Conservation (phyloP, 35 echinoderm and acorn worm species). For the Acanthaster planci region DNA sequence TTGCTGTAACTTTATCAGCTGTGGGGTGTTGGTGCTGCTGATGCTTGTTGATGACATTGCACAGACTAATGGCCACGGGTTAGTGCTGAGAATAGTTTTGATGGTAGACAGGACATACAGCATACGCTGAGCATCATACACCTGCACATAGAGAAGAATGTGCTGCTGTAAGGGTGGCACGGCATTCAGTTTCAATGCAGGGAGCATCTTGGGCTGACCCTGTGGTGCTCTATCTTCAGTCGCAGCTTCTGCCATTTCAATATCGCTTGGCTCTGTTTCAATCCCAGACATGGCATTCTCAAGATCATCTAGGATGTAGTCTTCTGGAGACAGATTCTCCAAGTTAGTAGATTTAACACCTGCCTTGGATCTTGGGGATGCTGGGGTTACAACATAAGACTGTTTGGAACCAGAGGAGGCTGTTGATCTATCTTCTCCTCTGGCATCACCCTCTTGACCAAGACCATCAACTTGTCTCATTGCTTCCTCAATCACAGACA, state of each 20-base stretch:
- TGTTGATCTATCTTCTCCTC: background rate
- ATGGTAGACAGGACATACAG: constrained; percentile 83
- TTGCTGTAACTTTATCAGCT: constrained; percentile 92
- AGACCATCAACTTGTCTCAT: constrained; percentile 66
- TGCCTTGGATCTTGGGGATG: constrained; percentile 7
- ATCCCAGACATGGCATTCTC: constrained; percentile 85
- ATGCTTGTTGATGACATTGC: constrained; percentile 96
- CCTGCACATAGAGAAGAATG: constrained; percentile 89
- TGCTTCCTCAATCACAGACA: constrained; percentile 72
- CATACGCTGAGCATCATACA: constrained; percentile 85
- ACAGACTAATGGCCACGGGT: constrained; percentile 87
- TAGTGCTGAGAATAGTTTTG: constrained; percentile 73
- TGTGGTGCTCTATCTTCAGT: constrained; percentile 5
- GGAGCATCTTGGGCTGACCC: constrained; percentile 52
- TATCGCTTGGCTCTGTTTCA: constrained; percentile 62
- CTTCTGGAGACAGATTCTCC: constrained; percentile 55
- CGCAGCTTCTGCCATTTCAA: background rate
- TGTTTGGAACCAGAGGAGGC: background rate
- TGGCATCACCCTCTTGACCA: background rate
- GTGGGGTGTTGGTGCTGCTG: constrained; percentile 97
- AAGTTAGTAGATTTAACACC: background rate
- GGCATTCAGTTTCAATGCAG: constrained; percentile 60
- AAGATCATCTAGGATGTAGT: constrained; percentile 80
- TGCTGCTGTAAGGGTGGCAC: constrained; percentile 91
- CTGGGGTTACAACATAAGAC: background rate